These are phyloP conservation scores for Phyllotis vaccarum DNA, from an alignment of 2,797 vertebrate species.

Conservation along the genomic window DNA sequence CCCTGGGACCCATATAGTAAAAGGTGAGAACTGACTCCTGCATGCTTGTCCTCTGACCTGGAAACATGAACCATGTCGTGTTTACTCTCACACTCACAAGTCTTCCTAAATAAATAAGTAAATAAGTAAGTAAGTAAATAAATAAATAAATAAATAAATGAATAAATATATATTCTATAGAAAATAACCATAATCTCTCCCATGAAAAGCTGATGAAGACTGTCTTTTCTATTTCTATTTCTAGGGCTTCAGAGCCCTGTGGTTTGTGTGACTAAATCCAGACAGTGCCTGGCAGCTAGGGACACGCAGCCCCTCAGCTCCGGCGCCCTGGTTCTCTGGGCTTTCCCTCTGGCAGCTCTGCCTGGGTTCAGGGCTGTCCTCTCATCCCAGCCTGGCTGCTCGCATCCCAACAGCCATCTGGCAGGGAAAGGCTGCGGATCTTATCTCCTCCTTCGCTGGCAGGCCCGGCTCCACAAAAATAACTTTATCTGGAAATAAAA, in stretches of 20 bases:
- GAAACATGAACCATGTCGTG: neutral
- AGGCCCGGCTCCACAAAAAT: conserved; percentile 86
- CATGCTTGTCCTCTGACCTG: neutral
- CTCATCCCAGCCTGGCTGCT: conserved; percentile 83
- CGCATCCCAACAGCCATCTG: conserved; percentile 88
- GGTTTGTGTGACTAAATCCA: neutral
- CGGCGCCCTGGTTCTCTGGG: conserved; percentile 83
- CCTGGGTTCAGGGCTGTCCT: conserved; percentile 76
- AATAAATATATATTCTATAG: neutral
- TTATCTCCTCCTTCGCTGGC: conserved; percentile 90
- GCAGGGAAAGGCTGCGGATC: conserved; percentile 90
- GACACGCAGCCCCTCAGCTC: conserved; percentile 70
- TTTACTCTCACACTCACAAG: neutral
- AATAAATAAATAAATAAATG: neutral
- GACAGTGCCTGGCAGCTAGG: neutral
- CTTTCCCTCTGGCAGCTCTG: conserved; percentile 83
- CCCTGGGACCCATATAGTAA: too few species aligned
- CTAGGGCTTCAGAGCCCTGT: neutral
- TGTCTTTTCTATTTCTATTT: neutral
- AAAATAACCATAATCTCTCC: neutral
- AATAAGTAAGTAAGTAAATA: neutral
- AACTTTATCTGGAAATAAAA: conserved; percentile 88
- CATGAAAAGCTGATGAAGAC: conserved; percentile 30
- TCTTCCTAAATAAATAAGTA: neutral
- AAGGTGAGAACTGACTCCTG: neutral